phyloP scores from a whole-genome alignment of 2,113 vertebrate genomes.

The Saccopteryx bilineata region DNA sequence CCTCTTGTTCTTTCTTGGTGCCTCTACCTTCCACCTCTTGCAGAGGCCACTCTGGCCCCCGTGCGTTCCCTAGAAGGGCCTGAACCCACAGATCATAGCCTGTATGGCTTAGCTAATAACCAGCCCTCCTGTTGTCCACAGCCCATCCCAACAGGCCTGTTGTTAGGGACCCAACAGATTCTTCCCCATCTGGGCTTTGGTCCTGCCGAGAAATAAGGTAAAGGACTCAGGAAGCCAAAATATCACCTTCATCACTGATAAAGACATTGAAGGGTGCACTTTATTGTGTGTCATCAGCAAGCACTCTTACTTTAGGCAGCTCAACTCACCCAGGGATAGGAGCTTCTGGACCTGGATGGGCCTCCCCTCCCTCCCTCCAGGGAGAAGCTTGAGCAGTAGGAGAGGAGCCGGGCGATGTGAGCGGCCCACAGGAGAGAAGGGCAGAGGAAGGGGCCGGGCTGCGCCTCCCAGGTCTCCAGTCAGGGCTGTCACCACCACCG shows the following conservation, averaged over 20 bases:
- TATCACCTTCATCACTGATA: neutral
- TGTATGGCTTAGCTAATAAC: neutral
- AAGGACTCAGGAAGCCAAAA: neutral
- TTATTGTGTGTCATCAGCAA: neutral
- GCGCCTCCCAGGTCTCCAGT: neutral
- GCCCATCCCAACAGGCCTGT: neutral
- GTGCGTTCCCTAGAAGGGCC: neutral
- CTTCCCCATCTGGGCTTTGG: neutral
- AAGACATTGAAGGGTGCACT: neutral
- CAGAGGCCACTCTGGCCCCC: neutral
- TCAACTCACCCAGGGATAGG: neutral
- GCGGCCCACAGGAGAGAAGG: neutral
- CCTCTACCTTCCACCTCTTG: neutral
- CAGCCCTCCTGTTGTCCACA: neutral
- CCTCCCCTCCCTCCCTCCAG: neutral
- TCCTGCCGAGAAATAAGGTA: neutral
- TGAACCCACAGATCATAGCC: neutral
- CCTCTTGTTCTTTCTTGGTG: neutral
- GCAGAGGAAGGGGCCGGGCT: neutral
- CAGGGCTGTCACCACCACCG: neutral
- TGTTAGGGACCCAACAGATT: neutral
- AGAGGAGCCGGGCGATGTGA: neutral
- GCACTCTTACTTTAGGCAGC: neutral
- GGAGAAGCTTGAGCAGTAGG: too few species aligned
- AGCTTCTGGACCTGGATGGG: too few species aligned